Conservation (phyloP, 1,140 invertebrate genomes). For the Copidosoma floridanum region DNA sequence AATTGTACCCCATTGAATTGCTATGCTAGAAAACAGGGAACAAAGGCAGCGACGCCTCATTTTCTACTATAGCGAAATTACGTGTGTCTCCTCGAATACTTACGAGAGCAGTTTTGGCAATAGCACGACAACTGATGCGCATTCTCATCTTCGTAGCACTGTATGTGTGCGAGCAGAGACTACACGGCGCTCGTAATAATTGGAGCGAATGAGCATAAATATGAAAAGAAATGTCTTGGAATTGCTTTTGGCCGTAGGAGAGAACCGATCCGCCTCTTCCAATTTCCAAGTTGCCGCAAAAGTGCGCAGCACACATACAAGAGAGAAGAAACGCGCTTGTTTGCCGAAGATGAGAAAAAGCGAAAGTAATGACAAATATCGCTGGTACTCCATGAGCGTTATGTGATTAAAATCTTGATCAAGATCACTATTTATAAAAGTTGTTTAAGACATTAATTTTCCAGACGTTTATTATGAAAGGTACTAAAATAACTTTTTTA, state of each 20-base stretch:
- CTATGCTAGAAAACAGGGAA: too few species aligned
- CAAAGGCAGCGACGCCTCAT: constrained; percentile 23
- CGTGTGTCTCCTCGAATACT: constrained; percentile 12
- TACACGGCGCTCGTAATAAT: constrained; percentile 21
- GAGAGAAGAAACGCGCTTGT: too few species aligned
- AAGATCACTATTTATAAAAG: too few species aligned
- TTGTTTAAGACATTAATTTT: too few species aligned
- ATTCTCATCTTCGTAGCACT: background rate
- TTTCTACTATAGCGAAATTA: constrained; percentile 13
- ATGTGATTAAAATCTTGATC: constrained; percentile 2
- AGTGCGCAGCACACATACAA: too few species aligned
- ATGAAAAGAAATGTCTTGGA: constrained; percentile 27
- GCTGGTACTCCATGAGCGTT: constrained; percentile 1
- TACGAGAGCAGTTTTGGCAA: constrained; percentile 8
- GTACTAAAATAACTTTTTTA: too few species aligned
- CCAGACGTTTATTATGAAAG: too few species aligned
- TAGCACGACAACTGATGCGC: background rate
- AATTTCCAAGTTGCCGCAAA: too few species aligned
- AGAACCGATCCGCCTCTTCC: background rate
- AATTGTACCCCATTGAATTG: constrained; percentile 4
- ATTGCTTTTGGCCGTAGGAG: background rate
- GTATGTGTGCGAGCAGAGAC: background rate
- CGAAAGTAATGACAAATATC: background rate
- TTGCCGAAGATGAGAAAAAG: too few species aligned
- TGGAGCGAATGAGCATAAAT: constrained; percentile 27